These are phyloP conservation scores for Adoxophyes honmai DNA, from an alignment of 1,140 invertebrate genomes.

Conservation along the genomic window DNA sequence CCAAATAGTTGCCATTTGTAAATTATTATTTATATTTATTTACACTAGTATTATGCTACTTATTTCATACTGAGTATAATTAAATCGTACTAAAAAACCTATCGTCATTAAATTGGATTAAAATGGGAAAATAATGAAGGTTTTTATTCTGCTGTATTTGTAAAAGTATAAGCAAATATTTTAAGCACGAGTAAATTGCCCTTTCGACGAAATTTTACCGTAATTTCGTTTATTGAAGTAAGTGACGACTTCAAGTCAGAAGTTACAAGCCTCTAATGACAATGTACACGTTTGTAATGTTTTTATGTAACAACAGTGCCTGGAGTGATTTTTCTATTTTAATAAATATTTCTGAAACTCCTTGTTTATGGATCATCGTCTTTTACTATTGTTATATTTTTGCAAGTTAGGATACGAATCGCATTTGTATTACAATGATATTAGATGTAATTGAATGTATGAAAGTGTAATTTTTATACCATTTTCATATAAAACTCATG, in stretches of 20 bases:
- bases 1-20: constrained; percentile 75
- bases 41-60: constrained; percentile 34
- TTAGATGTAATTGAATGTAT: constrained; percentile 69
- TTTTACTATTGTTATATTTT: constrained; percentile 75
- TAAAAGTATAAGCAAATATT: constrained; percentile 53
- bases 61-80: constrained; percentile 21
- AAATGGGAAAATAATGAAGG: constrained; percentile 29
- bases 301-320: constrained; percentile 50
- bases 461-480: constrained; percentile 76
- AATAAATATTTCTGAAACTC: constrained; percentile 41
- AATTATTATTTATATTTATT: constrained; percentile 68
- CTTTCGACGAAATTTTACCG: constrained; percentile 37
- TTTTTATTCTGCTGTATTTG: constrained; percentile 70
- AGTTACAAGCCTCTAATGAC: constrained; percentile 36
- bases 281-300: constrained; percentile 3
- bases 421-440: constrained; percentile 70
- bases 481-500: constrained; percentile 75
- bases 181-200: constrained; percentile 53
- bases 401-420: constrained; percentile 66
- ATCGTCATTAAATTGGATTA: neutral
- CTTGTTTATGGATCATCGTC: constrained; percentile 59
- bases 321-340: constrained; percentile 61
- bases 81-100: constrained; percentile 7
- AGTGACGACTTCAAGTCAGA: constrained; percentile 42
- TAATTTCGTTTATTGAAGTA: constrained; percentile 38